phyloP scores from a whole-genome alignment of 2,888 invertebrate species.

The Pasiphila rectangulata region DNA sequence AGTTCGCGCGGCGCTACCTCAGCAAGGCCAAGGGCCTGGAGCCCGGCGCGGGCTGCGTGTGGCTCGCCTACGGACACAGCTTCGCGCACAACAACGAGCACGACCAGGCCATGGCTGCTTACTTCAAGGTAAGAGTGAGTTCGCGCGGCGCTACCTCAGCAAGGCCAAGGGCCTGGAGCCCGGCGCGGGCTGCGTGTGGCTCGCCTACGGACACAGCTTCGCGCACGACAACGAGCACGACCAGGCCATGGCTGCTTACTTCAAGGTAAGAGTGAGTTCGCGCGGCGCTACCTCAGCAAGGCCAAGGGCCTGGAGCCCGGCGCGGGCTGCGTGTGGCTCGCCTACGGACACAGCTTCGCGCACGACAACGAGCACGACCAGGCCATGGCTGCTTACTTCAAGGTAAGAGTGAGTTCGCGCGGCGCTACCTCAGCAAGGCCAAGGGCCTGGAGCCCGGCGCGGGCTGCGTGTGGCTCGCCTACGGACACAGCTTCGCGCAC shows the following conservation, averaged over 20 bases:
- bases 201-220: not conserved
- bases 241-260: conserved; percentile 99
- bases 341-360: conserved; percentile 99
- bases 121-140: conserved; percentile 86
- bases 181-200: not conserved
- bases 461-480: conserved; percentile 98
- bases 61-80: conserved; percentile 98
- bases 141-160: too few species aligned
- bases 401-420: too few species aligned
- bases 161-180: not conserved
- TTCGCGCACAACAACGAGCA: conserved; percentile 99
- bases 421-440: conserved; percentile 92
- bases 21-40: conserved; percentile 83
- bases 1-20: too few species aligned
- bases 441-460: conserved; percentile 89
- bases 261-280: conserved; percentile 82
- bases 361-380: too few species aligned
- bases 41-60: conserved; percentile 96
- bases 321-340: conserved; percentile 98
- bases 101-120: conserved; percentile 99
- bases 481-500: conserved; percentile 98
- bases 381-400: too few species aligned
- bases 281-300: too few species aligned
- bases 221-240: conserved; percentile 90
- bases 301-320: conserved; percentile 88